Conservation (phyloP, 2,113 vertebrate genomes). For the Todiramphus chloris region DNA sequence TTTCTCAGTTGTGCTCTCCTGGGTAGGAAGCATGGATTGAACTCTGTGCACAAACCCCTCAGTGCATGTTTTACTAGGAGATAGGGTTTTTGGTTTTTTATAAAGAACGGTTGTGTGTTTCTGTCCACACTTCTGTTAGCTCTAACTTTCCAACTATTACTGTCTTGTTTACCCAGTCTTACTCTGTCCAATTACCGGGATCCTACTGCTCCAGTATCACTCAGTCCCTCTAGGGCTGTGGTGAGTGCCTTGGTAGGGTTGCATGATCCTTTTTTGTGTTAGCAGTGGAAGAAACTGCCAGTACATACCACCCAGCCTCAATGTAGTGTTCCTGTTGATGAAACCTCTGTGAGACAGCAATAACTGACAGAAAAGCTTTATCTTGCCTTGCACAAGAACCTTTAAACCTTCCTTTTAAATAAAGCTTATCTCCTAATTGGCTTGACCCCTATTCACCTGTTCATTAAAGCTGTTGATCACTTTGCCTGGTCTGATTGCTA, state of each 20-base stretch:
- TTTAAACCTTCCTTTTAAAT: neutral
- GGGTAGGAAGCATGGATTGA: neutral
- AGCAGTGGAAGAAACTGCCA: neutral
- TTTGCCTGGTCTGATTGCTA: neutral
- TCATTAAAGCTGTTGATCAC: slow-evolving; percentile 6
- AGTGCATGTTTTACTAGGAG: neutral
- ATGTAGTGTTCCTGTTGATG: neutral
- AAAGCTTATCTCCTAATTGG: slow-evolving; percentile 45
- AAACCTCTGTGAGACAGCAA: neutral
- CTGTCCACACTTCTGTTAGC: neutral
- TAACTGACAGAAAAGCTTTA: neutral
- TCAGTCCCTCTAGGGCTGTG: neutral
- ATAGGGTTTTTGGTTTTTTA: neutral
- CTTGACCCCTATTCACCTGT: slow-evolving; percentile 19
- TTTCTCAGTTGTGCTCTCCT: neutral
- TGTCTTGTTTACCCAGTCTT: neutral
- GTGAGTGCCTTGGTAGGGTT: neutral
- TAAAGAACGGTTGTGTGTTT: neutral
- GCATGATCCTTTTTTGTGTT: neutral
- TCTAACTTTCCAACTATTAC: neutral
- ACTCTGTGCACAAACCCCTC: neutral
- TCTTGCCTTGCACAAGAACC: neutral
- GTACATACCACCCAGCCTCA: neutral
- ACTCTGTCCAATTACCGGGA: neutral
- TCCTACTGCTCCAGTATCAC: neutral